Evolutionary conservation across 2,113 vertebrate genomes (phyloP).

Genomic region (Boulengeromyrus knoepffleri): DNA sequence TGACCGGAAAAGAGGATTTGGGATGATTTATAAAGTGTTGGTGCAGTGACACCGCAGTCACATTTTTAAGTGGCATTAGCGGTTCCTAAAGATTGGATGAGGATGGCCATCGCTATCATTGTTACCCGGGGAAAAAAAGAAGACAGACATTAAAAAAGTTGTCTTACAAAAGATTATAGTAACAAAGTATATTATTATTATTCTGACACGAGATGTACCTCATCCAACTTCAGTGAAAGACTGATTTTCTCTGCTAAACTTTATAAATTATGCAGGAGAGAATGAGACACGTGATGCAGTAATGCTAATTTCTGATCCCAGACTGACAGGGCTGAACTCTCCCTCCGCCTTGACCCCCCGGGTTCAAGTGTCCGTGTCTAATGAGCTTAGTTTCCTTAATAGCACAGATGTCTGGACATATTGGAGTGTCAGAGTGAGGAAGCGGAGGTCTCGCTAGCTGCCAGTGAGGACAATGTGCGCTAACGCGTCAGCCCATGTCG

Average conservation of each 20-base stretch:
- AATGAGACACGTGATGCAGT: neutral
- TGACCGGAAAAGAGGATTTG: conserved; percentile 7
- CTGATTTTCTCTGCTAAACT: neutral
- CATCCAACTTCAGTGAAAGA: neutral
- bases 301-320: neutral
- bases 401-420: conserved; percentile 8
- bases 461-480: neutral
- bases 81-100: neutral
- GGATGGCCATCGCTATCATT: neutral
- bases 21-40: neutral
- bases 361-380: conserved; percentile 14
- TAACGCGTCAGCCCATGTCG: neutral
- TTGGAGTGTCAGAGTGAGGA: neutral
- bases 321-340: neutral
- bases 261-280: neutral
- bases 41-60: neutral
- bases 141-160: neutral
- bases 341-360: neutral
- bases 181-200: neutral
- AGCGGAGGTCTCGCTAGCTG: neutral
- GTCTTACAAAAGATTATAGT: neutral
- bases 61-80: neutral
- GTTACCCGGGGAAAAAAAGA: neutral
- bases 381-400: conserved; percentile 7
- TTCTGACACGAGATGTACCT: neutral